Evolutionary conservation across 2,113 vertebrate genomes (phyloP).

Genomic region (Corynorhinus townsendii): DNA sequence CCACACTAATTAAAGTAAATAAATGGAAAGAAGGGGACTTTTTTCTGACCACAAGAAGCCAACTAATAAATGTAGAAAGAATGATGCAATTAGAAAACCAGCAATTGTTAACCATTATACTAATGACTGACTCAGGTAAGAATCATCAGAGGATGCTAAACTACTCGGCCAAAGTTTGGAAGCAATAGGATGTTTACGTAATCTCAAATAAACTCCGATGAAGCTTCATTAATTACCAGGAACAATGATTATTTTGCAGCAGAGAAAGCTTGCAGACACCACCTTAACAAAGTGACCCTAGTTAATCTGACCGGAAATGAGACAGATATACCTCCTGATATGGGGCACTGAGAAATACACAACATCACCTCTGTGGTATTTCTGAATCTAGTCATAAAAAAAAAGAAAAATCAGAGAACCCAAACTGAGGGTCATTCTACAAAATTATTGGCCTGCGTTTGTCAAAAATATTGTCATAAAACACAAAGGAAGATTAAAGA

Average conservation of each 20-base stretch:
- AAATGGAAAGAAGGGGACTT: not conserved
- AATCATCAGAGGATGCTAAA: not conserved
- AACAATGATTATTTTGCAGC: not conserved
- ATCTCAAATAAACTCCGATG: not conserved
- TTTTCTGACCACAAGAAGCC: not conserved
- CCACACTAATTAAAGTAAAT: not conserved
- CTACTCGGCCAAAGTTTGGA: not conserved
- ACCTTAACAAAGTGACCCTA: not conserved
- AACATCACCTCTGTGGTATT: not conserved
- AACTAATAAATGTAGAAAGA: not conserved
- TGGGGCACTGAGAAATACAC: not conserved
- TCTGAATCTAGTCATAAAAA: not conserved
- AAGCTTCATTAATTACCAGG: not conserved
- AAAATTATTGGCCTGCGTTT: not conserved
- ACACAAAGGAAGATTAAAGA: not conserved
- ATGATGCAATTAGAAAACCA: not conserved
- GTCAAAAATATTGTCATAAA: not conserved
- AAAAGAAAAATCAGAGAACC: not conserved
- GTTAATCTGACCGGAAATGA: not conserved
- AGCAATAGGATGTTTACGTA: not conserved
- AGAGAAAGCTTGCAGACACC: not conserved
- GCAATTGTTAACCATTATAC: not conserved
- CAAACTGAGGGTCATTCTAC: not conserved
- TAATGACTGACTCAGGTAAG: not conserved
- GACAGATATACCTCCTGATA: not conserved